Base-by-base conservation (phyloP, 2,888 invertebrate genomes). In the Chloromyia formosa region DNA sequence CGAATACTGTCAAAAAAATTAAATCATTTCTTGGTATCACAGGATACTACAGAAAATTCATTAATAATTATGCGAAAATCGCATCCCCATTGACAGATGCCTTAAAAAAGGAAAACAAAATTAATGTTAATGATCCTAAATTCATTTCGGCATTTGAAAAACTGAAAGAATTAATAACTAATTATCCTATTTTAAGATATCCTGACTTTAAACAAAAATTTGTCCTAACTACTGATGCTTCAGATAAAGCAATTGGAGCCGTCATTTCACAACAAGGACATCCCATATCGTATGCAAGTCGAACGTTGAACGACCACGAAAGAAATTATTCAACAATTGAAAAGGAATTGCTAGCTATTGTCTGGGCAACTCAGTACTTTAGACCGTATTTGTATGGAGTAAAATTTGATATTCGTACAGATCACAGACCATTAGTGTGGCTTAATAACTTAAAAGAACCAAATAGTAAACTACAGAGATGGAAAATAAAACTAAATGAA, bases 321-420 rank as follows among this genome's bases (percentile, higher is more conserved):
- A 35, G 16, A 7, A 80, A 79, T 35, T 82, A 81, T 56, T 75
- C 76, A 1, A 79, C 79, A 1, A 80, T 82, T 12, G 82, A 84
- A 74, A 83, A 82, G 58, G 83, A 84, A 78, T 68, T 82, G 3
- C 49, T 83, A 49, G 79, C 78, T 0, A 80, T 83, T 12, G 79
- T 83, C 0, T 82, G 81, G 81, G 82, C 81, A 0, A 77, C 78
- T 0, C 81, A 82, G 77, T 80, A 82, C 69, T 83, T 83, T 53
- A 54, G 82, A 54, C 82, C 81, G 0, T 83, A 83, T 42, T 10
- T 84, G 3, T 61, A 27, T 27, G 61, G 61, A 23, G n/a, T 23
- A 23, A 35, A 61, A 61, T 82, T 0, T 49, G 66, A 22, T 22
- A 83, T 86, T 0, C 79, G 81, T 2, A 85, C 83, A 0, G 85